A percentile compares a stretch with the other conserved stretches of the same genome.
Conservation (phyloP, 64 coral and sea anemone species). For the Actinia tenebrosa region DNA sequence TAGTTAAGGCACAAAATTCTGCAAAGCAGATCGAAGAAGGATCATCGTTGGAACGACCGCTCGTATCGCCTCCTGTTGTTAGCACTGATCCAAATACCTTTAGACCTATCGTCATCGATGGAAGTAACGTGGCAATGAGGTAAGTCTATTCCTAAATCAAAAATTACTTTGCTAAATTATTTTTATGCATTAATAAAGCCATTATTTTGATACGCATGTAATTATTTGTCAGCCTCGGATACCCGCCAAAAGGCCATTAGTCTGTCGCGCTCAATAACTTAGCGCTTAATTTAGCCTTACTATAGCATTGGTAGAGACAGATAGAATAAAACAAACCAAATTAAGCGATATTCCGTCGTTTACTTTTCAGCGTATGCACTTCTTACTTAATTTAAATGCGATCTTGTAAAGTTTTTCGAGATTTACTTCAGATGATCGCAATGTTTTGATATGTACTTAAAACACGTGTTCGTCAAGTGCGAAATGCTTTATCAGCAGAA, state of each 20-base stretch:
- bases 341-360: background rate
- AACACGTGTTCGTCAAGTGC: background rate
- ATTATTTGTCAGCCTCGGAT: background rate
- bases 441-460: background rate
- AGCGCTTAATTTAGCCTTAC: background rate
- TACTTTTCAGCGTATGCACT: background rate
- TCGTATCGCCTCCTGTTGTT: slow-evolving; percentile 17
- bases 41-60: slow-evolving; percentile 22
- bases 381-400: background rate
- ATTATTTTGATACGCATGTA: background rate
- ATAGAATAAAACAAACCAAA: background rate
- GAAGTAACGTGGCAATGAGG: slow-evolving; percentile 96
- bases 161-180: background rate
- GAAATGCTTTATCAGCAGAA: background rate
- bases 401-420: background rate
- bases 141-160: slow-evolving; percentile 8
- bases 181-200: background rate
- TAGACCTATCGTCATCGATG: slow-evolving; percentile 82
- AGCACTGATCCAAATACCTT: slow-evolving; percentile 45
- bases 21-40: slow-evolving; percentile 83
- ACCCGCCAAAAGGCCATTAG: slow-evolving; percentile 12
- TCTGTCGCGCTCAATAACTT: background rate
- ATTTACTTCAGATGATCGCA: background rate
- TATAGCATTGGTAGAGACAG: background rate
- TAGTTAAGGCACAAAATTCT: slow-evolving; percentile 74